Evolutionary conservation across 2,113 vertebrate genomes (phyloP).

Genomic region (Prolemur simus): DNA sequence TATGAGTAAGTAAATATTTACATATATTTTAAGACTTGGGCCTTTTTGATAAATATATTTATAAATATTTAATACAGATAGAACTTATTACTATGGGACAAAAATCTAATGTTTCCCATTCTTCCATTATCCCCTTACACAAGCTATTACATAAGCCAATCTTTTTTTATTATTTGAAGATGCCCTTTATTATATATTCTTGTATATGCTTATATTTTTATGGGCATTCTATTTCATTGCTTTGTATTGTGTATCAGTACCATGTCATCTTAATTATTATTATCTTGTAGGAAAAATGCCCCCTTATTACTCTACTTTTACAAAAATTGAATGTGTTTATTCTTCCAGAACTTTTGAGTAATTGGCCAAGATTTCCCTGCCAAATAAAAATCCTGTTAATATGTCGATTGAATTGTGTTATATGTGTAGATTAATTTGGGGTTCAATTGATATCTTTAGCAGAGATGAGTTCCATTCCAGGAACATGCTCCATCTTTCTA

Average conservation of each 20-base stretch:
- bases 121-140: background rate
- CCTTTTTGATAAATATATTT: background rate
- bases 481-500: background rate
- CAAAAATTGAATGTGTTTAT: background rate
- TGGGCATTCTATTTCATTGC: background rate
- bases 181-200: background rate
- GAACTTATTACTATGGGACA: background rate
- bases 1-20: constrained; percentile 71
- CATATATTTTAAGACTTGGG: constrained; percentile 20
- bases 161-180: background rate
- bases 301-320: background rate
- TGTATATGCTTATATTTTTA: background rate
- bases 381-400: constrained; percentile 21
- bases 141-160: background rate
- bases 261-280: background rate
- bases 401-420: background rate
- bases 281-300: background rate
- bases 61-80: background rate
- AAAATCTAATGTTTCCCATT: background rate
- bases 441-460: background rate
- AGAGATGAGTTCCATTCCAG: background rate
- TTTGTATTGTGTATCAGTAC: background rate
- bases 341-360: constrained; percentile 13
- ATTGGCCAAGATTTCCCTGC: background rate
- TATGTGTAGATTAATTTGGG: background rate